Evolutionary conservation across 2,888 invertebrate species (phyloP).

Genomic region (Leptopterna dolabrata): DNA sequence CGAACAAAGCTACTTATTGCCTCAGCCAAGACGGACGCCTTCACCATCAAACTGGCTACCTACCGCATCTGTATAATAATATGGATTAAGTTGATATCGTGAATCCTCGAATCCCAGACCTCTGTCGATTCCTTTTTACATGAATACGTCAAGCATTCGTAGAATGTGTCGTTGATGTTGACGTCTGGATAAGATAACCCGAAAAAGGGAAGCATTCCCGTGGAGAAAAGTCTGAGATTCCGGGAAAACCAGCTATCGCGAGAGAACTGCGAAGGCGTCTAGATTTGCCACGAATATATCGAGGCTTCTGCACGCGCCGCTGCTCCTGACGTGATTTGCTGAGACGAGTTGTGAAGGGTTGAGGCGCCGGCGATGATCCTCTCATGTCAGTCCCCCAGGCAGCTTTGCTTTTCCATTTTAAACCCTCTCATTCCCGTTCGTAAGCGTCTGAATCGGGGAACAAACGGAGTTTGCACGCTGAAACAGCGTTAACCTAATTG

Average conservation of each 20-base stretch:
- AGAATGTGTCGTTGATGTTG: neutral
- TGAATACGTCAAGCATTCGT: neutral
- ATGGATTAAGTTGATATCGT: too few relatives aligned
- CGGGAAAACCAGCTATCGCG: neutral
- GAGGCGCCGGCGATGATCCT: neutral
- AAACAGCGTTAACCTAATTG: neutral
- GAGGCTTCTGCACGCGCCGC: slow-evolving; percentile 4
- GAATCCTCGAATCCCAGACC: too few relatives aligned
- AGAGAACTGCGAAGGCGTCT: neutral
- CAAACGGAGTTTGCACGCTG: neutral
- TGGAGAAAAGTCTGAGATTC: neutral
- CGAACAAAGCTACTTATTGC: too few relatives aligned
- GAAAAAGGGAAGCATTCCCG: neutral
- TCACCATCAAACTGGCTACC: too few relatives aligned
- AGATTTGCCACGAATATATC: slow-evolving; percentile 8
- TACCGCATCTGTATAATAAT: too few relatives aligned
- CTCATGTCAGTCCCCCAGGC: neutral
- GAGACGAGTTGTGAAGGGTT: slow-evolving; percentile 12
- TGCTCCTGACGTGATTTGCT: slow-evolving; percentile 21
- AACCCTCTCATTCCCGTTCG: neutral
- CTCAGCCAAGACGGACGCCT: too few relatives aligned
- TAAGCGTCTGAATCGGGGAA: neutral
- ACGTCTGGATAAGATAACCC: neutral
- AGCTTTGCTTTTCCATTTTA: neutral
- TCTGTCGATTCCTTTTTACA: too few relatives aligned